Evolutionary conservation across 2,888 invertebrate genomes (phyloP).

Genomic region (Suillia variegata): DNA sequence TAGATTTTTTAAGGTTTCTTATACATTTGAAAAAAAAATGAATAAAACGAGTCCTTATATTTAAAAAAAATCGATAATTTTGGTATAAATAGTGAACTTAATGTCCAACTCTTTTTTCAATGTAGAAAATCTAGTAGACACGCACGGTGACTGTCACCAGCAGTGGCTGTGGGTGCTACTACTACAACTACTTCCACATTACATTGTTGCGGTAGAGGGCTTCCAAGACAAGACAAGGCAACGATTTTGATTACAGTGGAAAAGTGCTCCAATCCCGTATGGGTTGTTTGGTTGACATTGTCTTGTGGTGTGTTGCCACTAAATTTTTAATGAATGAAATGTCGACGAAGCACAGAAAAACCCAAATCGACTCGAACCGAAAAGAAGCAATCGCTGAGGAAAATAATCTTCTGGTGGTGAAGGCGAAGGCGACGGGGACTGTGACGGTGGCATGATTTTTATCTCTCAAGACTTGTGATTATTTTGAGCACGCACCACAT

Average conservation of each 20-base stretch:
- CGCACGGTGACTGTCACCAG: neutral
- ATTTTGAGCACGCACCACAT: conserved; percentile 41
- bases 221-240: neutral
- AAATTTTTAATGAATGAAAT: conserved; percentile 36
- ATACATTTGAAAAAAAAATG: too few relatives aligned
- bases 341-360: too few relatives aligned
- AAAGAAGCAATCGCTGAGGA: neutral
- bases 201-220: neutral
- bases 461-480: conserved; percentile 29
- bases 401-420: neutral
- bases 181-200: too few relatives aligned
- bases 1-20: too few relatives aligned
- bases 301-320: conserved; percentile 3
- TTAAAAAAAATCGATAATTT: too few relatives aligned
- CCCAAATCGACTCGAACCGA: neutral
- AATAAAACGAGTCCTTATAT: too few relatives aligned
- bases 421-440: neutral
- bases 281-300: neutral
- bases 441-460: conserved; percentile 10
- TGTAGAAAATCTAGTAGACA: conserved; percentile 1
- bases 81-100: too few relatives aligned
- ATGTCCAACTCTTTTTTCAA: too few relatives aligned
- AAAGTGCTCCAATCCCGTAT: neutral
- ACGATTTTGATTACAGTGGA: neutral
- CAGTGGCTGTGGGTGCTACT: neutral